Percentiles rank a stretch among this genome's conserved stretches.
Evolutionary conservation across 35 echinoderm and acorn worm species (phyloP).

Genomic region (Anneissia japonica): DNA sequence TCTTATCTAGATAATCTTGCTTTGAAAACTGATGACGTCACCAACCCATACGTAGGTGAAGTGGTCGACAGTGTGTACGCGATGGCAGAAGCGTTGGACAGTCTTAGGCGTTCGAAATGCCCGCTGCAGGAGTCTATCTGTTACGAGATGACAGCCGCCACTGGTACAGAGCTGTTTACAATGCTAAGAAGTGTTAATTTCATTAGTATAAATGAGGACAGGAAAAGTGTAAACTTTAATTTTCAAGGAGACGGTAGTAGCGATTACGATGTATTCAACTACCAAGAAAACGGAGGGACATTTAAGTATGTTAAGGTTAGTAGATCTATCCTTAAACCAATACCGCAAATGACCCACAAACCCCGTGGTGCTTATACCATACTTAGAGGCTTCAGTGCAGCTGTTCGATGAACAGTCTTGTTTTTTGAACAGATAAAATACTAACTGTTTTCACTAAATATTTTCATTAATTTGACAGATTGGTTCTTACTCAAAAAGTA

Average conservation of each 20-base stretch:
- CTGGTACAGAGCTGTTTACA: conserved; percentile 48
- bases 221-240: conserved; percentile 18
- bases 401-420: not conserved
- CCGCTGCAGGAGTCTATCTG: conserved; percentile 19
- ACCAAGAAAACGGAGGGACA: conserved; percentile 3
- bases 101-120: conserved; percentile 38
- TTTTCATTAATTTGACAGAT: not conserved
- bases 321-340: not conserved
- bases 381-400: not conserved
- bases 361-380: not conserved
- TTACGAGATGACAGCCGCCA: conserved; percentile 24
- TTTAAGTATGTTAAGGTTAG: conserved; percentile 2
- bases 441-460: not conserved
- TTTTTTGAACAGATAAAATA: conserved; percentile 22
- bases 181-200: conserved; percentile 10
- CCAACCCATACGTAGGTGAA: conserved; percentile 39
- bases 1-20: conserved; percentile 22
- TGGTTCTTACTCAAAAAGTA: conserved; percentile 12
- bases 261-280: conserved; percentile 65
- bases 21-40: conserved; percentile 24
- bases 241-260: conserved; percentile 40
- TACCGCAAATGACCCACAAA: not conserved
- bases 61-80: conserved; percentile 72
- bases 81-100: conserved; percentile 40
- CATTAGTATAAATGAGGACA: conserved; percentile 45